A percentile compares a stretch with the other conserved stretches of the same genome.
phyloP scores from a whole-genome alignment of 2,797 vertebrate species.

The Eremophila alpestris region DNA sequence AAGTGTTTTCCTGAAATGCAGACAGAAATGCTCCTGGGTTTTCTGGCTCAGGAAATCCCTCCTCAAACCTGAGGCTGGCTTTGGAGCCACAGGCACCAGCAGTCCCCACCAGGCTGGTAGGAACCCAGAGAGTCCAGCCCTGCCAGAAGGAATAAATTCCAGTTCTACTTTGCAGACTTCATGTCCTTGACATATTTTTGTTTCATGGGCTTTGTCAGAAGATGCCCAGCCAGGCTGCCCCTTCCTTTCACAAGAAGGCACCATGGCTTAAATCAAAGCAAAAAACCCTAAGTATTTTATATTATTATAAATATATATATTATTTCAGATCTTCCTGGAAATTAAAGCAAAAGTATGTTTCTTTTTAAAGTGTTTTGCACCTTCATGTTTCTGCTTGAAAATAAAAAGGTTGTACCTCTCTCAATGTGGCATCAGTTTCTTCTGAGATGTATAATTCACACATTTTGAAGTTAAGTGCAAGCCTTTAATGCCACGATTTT shows the following conservation, averaged over 20 bases:
- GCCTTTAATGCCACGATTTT: not conserved
- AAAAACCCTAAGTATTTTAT: not conserved
- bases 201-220: not conserved
- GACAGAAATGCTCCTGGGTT: slow-evolving; percentile 4
- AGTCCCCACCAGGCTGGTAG: not conserved
- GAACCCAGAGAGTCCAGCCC: not conserved
- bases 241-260: not conserved
- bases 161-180: not conserved
- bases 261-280: not conserved
- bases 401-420: not conserved
- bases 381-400: not conserved
- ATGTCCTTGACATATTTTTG: not conserved
- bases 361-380: not conserved
- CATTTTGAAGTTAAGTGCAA: not conserved
- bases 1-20: slow-evolving; percentile 9
- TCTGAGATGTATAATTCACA: not conserved
- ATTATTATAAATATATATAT: not conserved
- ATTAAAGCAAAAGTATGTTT: not conserved
- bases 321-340: not conserved
- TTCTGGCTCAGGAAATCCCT: slow-evolving; percentile 27
- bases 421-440: not conserved
- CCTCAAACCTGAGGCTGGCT: not conserved
- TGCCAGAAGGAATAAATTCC: not conserved
- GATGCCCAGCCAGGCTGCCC: not conserved
- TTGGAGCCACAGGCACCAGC: not conserved